Evolutionary conservation across 2,797 vertebrate genomes (phyloP), one percentile per base, ranked within the genome.

Genomic region (Orientallactaga sibirica): DNA sequence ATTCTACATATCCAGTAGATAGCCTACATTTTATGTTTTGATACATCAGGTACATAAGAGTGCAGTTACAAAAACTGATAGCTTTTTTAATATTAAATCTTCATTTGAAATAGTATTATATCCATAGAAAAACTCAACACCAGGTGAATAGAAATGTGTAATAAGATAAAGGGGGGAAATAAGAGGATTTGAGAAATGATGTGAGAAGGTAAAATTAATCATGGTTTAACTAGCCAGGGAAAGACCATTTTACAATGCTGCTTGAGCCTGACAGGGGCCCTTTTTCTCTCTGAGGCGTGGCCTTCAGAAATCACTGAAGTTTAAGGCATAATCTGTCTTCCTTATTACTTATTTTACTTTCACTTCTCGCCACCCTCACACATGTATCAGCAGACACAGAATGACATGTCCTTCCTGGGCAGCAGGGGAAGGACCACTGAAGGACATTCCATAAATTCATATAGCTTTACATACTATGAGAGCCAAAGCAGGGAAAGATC

Each of bases 141-240:
- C 1, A 14, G 7, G 3, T 92, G 70, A 85, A n/a, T 48, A 12
- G 52, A 85, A 83, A 29, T 24, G 2, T 52, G 12, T 74, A 55
- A 93, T 43, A 77, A 71, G 19, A 88, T 25, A 79, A 58, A 71
- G 5, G 14, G 11, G 0, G 68, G 37, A 76, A 70, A 24, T n/a
- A 33, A 93, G 4, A 71, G 7, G 29, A 27, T 67, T 43, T 48
- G 89, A 86, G 75, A 92, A 93, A 93, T 79, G 20, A 82, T 55
- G 1, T 80, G n/a, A 94, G 52, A 94, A 91, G 10, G 22, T 20
- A 81, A 79, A 67, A 93, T 96, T 85, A 94, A 87, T 96, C 90
- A 82, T 58, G 62, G 37, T 43, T 90, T 78, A 88, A 82, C 19
- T 9, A 88, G 75, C 37, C 67, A 18, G 20, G 37, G 75, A 81